Evolutionary conservation across 1,140 invertebrate species (phyloP).

Genomic region (Berghia stephanieae): DNA sequence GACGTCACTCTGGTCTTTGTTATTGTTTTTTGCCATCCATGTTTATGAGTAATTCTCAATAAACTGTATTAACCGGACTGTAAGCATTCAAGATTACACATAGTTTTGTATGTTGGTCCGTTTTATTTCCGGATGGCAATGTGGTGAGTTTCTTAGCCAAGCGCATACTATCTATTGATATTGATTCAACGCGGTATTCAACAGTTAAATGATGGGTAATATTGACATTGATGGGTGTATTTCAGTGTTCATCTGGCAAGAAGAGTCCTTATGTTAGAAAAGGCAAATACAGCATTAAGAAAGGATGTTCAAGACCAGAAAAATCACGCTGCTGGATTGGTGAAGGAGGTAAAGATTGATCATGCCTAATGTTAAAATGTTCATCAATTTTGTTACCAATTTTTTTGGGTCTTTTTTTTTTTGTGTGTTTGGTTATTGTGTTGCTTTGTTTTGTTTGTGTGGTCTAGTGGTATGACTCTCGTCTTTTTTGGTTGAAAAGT

Average conservation of each 20-base stretch:
- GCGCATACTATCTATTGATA: not conserved
- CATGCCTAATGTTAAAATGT: not conserved
- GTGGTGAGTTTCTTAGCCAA: not conserved
- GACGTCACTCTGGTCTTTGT: no score
- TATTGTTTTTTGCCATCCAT: no score
- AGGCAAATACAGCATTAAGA: conserved; percentile 58
- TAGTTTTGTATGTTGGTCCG: no score
- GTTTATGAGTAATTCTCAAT: no score
- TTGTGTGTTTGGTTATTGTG: not conserved
- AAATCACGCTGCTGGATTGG: conserved; percentile 51
- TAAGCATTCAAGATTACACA: no score
- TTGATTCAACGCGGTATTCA: not conserved
- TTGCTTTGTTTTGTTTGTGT: not conserved
- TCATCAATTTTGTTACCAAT: not conserved
- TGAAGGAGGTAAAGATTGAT: conserved; percentile 53
- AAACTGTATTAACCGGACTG: no score
- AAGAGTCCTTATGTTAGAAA: conserved; percentile 63
- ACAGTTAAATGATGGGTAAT: not conserved
- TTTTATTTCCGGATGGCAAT: no score
- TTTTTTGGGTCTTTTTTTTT: not conserved
- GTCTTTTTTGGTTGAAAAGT: not conserved
- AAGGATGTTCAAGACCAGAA: conserved; percentile 62
- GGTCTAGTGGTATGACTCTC: not conserved
- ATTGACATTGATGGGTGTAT: not conserved
- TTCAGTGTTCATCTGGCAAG: conserved; percentile 64